Evolutionary conservation across 2,888 invertebrate genomes (phyloP).

Genomic region (Epinotia demarniana): DNA sequence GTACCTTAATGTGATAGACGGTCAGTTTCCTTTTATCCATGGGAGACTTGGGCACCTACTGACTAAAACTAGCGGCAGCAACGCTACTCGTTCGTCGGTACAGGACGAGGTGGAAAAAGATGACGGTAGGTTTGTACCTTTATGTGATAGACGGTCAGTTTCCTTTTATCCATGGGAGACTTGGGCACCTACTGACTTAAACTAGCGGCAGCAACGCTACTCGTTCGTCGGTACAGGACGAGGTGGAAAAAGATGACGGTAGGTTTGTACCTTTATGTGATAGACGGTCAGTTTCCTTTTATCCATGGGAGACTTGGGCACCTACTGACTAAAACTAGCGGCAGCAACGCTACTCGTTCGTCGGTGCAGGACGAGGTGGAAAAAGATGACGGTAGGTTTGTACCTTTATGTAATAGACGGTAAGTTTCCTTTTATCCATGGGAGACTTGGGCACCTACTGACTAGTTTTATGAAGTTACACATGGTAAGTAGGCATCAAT

Average conservation of each 20-base stretch:
- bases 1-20: too few relatives aligned
- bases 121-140: slow-evolving; percentile 1
- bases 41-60: too few relatives aligned
- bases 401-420: too few relatives aligned
- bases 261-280: neutral
- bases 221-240: neutral
- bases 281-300: too few relatives aligned
- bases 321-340: neutral
- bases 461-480: too few relatives aligned
- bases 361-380: neutral
- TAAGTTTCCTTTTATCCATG: too few relatives aligned
- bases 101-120: neutral
- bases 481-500: too few relatives aligned
- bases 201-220: neutral
- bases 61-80: neutral
- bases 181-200: neutral
- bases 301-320: too few relatives aligned
- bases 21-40: too few relatives aligned
- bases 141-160: too few relatives aligned
- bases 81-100: neutral
- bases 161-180: too few relatives aligned
- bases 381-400: slow-evolving; percentile 12
- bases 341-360: neutral
- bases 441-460: too few relatives aligned
- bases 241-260: slow-evolving; percentile 8